Percentiles rank a stretch among this genome's conserved stretches.
Evolutionary conservation across 2,888 invertebrate genomes (phyloP).

Genomic region (Chaetoderma sp.): DNA sequence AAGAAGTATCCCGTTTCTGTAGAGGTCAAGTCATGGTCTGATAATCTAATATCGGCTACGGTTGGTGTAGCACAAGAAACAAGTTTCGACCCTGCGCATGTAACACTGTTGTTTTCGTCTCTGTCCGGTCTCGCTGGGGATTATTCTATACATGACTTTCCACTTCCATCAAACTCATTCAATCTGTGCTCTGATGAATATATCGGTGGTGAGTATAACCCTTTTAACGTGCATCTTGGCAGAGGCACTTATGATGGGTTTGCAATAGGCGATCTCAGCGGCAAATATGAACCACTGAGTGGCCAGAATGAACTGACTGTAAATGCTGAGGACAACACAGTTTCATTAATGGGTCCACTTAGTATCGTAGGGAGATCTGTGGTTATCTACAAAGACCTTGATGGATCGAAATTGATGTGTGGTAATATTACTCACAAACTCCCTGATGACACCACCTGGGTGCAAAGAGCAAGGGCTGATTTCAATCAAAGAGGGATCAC

Average conservation of each 20-base stretch:
- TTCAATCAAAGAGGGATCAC: too few relatives aligned
- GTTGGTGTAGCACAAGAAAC: slow-evolving; percentile 13
- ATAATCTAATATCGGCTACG: slow-evolving; percentile 1
- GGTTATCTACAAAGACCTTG: slow-evolving; percentile 79
- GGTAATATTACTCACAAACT: slow-evolving; percentile 13
- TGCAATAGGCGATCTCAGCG: slow-evolving; percentile 86
- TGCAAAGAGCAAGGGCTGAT: too few relatives aligned
- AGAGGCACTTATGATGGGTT: slow-evolving; percentile 78
- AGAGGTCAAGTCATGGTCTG: background rate
- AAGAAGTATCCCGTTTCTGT: slow-evolving; percentile 13
- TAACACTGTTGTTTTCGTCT: slow-evolving; percentile 80
- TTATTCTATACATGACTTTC: slow-evolving; percentile 84
- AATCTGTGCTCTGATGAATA: slow-evolving; percentile 15
- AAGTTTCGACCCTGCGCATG: background rate
- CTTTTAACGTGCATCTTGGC: slow-evolving; percentile 6
- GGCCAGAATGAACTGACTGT: background rate
- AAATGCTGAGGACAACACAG: slow-evolving; percentile 82
- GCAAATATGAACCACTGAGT: slow-evolving; percentile 53
- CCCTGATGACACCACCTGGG: too few relatives aligned
- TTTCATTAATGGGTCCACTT: slow-evolving; percentile 84
- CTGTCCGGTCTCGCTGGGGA: slow-evolving; percentile 76
- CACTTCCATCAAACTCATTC: slow-evolving; percentile 56
- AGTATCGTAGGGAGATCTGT: slow-evolving; percentile 89
- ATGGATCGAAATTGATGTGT: slow-evolving; percentile 28
- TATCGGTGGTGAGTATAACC: slow-evolving; percentile 21